Conservation (phyloP, 2,888 invertebrate species). For the Sepiola atlantica region DNA sequence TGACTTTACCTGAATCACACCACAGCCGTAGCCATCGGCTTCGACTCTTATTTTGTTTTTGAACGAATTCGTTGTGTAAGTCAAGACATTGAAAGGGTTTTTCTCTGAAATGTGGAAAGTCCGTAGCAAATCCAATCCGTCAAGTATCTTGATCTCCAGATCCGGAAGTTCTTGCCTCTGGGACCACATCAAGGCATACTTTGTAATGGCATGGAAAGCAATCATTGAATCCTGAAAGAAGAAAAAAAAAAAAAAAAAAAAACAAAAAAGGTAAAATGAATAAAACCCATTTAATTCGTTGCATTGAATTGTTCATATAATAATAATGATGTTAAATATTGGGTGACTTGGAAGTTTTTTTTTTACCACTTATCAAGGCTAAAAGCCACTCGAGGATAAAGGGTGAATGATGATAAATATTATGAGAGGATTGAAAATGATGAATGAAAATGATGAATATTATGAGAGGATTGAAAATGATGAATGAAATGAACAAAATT, state of each 20-base stretch:
- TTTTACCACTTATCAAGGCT: too few species aligned
- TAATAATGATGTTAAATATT: too few species aligned
- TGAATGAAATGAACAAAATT: too few species aligned
- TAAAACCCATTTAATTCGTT: background rate
- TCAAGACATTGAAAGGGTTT: background rate
- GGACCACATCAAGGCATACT: conserved; percentile 11
- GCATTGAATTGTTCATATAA: too few species aligned
- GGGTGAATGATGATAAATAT: too few species aligned
- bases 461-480: too few species aligned
- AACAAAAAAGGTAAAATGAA: background rate
- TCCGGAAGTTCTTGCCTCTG: background rate
- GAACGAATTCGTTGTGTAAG: background rate
- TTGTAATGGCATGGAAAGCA: conserved; percentile 42
- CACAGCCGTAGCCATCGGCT: conserved; percentile 23
- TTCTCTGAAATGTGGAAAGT: background rate
- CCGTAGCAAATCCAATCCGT: background rate
- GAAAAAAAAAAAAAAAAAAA: background rate
- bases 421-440: too few species aligned
- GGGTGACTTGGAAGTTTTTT: too few species aligned
- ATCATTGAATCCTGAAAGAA: conserved; percentile 33
- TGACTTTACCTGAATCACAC: conserved; percentile 32
- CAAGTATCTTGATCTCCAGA: background rate
- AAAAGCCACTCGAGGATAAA: too few species aligned
- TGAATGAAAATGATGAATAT: too few species aligned
- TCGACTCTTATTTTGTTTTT: conserved; percentile 38